Evolutionary conservation across 2,113 vertebrate genomes (phyloP).

Genomic region (Dolichotis patagonum): DNA sequence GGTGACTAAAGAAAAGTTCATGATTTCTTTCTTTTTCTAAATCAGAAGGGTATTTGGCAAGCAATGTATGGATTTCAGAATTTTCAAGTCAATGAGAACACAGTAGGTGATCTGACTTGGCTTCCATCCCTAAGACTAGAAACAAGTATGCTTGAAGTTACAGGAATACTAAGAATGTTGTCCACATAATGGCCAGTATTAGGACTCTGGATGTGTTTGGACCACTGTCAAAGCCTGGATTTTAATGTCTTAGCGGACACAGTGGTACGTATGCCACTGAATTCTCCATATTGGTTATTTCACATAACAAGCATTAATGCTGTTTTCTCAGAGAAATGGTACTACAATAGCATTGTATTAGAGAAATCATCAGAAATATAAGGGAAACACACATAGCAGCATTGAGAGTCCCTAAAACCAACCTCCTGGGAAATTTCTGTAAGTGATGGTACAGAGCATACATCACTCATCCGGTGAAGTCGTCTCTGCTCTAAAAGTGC

Average conservation of each 20-base stretch:
- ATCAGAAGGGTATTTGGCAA: slow-evolving; percentile 14
- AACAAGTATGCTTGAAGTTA: background rate
- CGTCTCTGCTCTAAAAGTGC: background rate
- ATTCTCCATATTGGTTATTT: background rate
- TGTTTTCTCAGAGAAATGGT: background rate
- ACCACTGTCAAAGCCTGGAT: background rate
- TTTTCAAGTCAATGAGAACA: background rate
- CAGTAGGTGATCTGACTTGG: background rate
- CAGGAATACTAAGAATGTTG: background rate
- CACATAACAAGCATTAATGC: background rate
- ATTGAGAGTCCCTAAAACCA: background rate
- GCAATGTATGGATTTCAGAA: background rate
- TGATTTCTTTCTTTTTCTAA: background rate
- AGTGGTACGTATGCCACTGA: background rate
- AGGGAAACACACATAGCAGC: background rate
- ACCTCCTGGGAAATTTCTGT: background rate
- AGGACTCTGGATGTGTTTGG: background rate
- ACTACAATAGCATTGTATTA: background rate
- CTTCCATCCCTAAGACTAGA: background rate
- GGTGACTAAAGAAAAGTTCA: background rate
- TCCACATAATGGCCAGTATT: background rate
- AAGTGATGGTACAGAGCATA: background rate
- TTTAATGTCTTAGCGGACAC: background rate
- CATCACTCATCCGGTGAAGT: background rate
- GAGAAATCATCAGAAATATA: background rate